These are phyloP conservation scores for Pomatostomus ruficeps DNA, from an alignment of 2,113 vertebrate species.

Conservation along the genomic window DNA sequence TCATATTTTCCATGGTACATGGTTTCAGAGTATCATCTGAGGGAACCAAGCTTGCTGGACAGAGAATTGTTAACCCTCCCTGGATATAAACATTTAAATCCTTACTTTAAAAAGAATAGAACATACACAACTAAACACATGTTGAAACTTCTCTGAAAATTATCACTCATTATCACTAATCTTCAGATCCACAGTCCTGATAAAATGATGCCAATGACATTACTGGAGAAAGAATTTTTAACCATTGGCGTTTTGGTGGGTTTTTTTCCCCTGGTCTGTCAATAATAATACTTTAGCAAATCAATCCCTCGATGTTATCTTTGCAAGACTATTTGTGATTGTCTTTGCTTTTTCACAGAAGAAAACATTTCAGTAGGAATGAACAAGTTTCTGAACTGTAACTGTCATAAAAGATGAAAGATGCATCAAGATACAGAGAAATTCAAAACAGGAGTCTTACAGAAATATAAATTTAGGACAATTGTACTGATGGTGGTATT, in stretches of 20 bases:
- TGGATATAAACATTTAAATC: neutral
- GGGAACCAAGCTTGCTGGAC: neutral
- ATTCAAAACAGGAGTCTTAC: neutral
- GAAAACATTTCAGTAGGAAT: neutral
- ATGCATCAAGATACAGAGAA: neutral
- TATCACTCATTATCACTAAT: neutral
- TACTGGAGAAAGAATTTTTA: neutral
- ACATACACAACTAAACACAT: neutral
- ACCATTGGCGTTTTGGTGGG: neutral
- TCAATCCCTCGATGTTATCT: neutral
- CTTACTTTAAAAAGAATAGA: neutral
- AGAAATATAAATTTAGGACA: neutral
- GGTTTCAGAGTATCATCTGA: neutral
- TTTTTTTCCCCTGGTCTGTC: neutral
- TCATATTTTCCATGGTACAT: neutral
- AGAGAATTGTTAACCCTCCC: neutral
- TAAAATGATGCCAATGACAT: neutral
- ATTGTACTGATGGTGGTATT: neutral
- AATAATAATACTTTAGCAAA: neutral
- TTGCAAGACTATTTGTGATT: neutral
- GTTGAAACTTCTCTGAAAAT: neutral
- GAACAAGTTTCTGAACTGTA: neutral
- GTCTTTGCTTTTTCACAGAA: neutral
- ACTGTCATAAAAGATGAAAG: neutral
- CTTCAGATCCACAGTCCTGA: neutral